Conservation (phyloP, 1,140 invertebrate species). For the Arion vulgaris region DNA sequence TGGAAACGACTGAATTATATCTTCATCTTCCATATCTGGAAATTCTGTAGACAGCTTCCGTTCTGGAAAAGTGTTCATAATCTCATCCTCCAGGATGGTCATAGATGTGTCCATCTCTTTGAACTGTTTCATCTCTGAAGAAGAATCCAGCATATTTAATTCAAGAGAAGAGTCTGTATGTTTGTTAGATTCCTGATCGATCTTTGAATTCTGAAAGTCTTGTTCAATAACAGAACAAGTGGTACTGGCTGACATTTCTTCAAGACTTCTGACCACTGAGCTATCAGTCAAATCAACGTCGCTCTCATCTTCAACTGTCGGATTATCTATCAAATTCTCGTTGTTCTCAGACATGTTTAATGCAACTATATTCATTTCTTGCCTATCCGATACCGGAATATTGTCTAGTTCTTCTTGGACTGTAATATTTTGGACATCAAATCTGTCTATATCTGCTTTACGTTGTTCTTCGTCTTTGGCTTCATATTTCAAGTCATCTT, state of each 20-base stretch:
- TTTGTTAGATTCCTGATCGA: not conserved
- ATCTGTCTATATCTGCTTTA: not conserved
- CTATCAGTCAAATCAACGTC: not conserved
- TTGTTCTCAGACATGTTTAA: not conserved
- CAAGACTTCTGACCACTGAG: not conserved
- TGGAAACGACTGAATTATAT: constrained; percentile 13
- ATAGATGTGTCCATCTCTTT: constrained; percentile 9
- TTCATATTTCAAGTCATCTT: not conserved
- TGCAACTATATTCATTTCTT: too few species aligned
- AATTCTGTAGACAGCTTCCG: constrained; percentile 2
- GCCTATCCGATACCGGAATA: not conserved
- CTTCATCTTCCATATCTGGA: not conserved
- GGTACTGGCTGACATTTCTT: too few species aligned
- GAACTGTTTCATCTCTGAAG: constrained; percentile 23
- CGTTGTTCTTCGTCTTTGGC: not conserved
- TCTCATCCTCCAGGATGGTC: constrained; percentile 27
- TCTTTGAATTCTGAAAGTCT: not conserved
- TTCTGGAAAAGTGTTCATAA: constrained; percentile 28
- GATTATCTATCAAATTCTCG: not conserved
- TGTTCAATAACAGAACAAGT: not conserved
- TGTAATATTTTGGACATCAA: not conserved
- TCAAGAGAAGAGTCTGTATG: not conserved
- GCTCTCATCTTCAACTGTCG: not conserved
- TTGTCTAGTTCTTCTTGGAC: not conserved
- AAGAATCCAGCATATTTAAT: not conserved